These are phyloP conservation scores for Drosophila buzzatii DNA, from an alignment of 2,888 invertebrate species.

Conservation along the genomic window DNA sequence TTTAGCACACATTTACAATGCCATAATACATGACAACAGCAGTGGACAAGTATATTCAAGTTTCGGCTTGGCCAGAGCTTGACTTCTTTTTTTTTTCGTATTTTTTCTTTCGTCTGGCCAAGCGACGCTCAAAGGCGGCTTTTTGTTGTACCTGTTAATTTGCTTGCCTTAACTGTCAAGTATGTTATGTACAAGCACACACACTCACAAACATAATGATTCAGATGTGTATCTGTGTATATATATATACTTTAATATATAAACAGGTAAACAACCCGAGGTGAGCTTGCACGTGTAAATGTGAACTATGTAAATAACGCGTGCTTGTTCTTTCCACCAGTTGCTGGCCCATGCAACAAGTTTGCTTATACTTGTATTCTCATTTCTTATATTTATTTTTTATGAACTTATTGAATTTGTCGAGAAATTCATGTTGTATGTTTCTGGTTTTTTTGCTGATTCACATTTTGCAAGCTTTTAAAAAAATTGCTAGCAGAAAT, in stretches of 20 bases:
- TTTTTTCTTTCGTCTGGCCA: conserved; percentile 19
- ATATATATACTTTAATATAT: neutral
- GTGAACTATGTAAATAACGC: conserved; percentile 35
- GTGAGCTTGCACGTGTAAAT: conserved; percentile 49
- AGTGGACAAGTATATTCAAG: conserved; percentile 20
- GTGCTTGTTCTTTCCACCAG: conserved; percentile 44
- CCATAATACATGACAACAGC: neutral
- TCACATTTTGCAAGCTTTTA: conserved; percentile 33
- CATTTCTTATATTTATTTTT: conserved; percentile 33
- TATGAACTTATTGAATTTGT: conserved; percentile 37
- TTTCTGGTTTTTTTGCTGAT: conserved; percentile 29
- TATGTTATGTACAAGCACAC: conserved; percentile 47
- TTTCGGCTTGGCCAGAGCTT: neutral
- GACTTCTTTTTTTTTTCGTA: neutral
- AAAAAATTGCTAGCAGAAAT: conserved; percentile 14
- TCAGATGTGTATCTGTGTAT: conserved; percentile 27
- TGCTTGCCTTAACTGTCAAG: conserved; percentile 70
- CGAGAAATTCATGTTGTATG: conserved; percentile 8
- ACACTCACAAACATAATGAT: conserved; percentile 17
- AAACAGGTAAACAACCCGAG: conserved; percentile 8
- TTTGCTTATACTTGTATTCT: conserved; percentile 24
- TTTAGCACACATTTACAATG: neutral
- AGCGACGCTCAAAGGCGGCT: conserved; percentile 53
- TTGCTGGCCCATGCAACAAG: conserved; percentile 65
- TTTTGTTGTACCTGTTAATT: conserved; percentile 65